Base-by-base conservation (phyloP, 2,888 invertebrate genomes). In the Andrena dorsata region DNA sequence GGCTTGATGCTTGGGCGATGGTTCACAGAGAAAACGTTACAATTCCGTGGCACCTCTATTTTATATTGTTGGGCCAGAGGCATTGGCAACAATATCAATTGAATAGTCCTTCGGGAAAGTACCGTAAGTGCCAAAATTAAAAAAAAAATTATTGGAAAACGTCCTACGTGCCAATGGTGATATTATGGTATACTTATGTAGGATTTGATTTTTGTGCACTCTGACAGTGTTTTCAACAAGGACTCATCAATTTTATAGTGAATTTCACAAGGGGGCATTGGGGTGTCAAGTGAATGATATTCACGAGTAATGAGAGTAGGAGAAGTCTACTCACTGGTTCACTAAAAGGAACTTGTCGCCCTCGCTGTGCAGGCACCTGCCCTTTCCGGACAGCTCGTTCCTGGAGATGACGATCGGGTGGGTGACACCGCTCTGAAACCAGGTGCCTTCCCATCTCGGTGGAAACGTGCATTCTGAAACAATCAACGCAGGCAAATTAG, bases 351-450 rank as follows among this genome's bases (percentile, higher is more conserved):
- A 98, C 95, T 98, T 98, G 95, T 98, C 97, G 91, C 97, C 97
- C 92, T 98, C 98, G 76, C 96, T 96, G 86, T 97, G 97, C 84
- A 97, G 95, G 94, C 98, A 98, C 93, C 96, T 96, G 90, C 98
- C 98, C 94, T 98, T 98, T 94, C 97, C 97, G 93, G 97, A 97
- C 89, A 98, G 96, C 86, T 96, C 95, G 92, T 97, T 97, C 81
- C 96, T 97, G 91, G 97, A 97, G 93, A 98, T 97, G 91, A 96
- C 95, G 94, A 98, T 97, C 72, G 97, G 96, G 94, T 97, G 97
- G 92, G 97, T 96, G 90, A 98, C 97, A 81, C 98, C 98, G 81
- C 98, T 98, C 94, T 98, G 97, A 95, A 98, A 98, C 98, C 98
- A 98, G 89, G 96, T 96, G 89, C 98, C 98, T 93, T 97, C 96